Evolutionary conservation across 2,797 vertebrate species (phyloP), one percentile per base, ranked within the genome.

Genomic region (Nyctalus aviator): DNA sequence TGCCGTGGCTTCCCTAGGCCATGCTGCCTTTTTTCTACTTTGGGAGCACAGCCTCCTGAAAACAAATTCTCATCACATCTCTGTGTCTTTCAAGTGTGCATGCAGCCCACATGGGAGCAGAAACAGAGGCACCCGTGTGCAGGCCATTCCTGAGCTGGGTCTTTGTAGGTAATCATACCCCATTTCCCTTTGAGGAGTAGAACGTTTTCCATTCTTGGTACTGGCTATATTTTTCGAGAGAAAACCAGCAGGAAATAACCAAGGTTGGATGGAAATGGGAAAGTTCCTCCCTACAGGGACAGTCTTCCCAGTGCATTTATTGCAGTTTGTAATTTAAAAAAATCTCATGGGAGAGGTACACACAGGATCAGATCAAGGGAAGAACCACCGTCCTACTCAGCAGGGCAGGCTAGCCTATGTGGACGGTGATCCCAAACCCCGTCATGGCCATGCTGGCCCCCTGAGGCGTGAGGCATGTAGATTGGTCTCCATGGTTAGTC

Each of bases 221-320:
- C 48, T 1, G 8, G 48, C 35, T 87, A 1, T 72, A 18, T 72
- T 90, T 91, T 90, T 73, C 64, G 53, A 59, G 69, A 82, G 55
- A 88, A 92, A 59, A 90, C 30, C 17, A 78, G 46, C 18, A 72
- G 50, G 77, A 92, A 71, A 91, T 78, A 50, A 94, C 32, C 64
- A 83, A 86, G 21, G 25, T 71, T 73, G 44, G 4, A 10, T 48
- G 20, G n/a, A 87, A 88, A 89, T 55, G 55, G 83, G 75, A 55
- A 93, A 81, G 44, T 69, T 30, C 27, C 64, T 78, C 41, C 23
- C 32, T 71, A 84, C 95, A 48, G 89, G 77, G 53, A 46, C 18
- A 72, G 37, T 64, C 41, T 90, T 93, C 8, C 2, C 68, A 35
- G 78, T 62, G 46, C 23, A 84, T 25, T 89, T 90, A 94, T 11